These are phyloP conservation scores for Taeniopygia guttata DNA, from an alignment of 2,797 vertebrate genomes.

Conservation along the genomic window DNA sequence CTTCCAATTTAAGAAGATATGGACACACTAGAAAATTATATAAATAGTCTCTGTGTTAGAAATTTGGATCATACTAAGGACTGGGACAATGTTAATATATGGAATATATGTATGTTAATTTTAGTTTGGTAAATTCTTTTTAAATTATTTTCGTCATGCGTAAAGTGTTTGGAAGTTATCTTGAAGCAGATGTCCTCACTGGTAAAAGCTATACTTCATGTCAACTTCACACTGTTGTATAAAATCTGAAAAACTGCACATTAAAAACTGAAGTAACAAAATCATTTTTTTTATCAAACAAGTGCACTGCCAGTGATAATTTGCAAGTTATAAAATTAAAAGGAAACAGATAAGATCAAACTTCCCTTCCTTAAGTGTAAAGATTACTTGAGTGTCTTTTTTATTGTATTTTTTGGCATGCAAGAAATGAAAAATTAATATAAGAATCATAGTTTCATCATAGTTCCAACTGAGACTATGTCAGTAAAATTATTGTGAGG, in stretches of 20 bases:
- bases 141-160: slow-evolving; percentile 34
- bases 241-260: not conserved
- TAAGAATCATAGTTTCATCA: not conserved
- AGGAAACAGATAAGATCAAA: not conserved
- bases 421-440: not conserved
- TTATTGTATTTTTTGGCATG: not conserved
- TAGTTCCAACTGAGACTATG: not conserved
- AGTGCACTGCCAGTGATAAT: not conserved
- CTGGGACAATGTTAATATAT: slow-evolving; percentile 40
- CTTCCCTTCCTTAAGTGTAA: not conserved
- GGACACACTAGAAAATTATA: slow-evolving; percentile 52
- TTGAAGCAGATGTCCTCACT: slow-evolving; percentile 6
- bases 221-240: not conserved
- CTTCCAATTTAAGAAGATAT: slow-evolving; percentile 63
- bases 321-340: not conserved
- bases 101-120: slow-evolving; percentile 56
- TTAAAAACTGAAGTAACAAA: not conserved
- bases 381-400: not conserved
- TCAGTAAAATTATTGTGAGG: not conserved
- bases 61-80: slow-evolving; percentile 56
- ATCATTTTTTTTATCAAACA: not conserved
- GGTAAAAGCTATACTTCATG: not conserved
- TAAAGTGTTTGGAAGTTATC: slow-evolving; percentile 35
- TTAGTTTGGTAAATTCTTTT: slow-evolving; percentile 47
- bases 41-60: slow-evolving; percentile 56